These are phyloP conservation scores for Drosophila tripunctata DNA, from an alignment of 2,888 invertebrate species.

Conservation along the genomic window DNA sequence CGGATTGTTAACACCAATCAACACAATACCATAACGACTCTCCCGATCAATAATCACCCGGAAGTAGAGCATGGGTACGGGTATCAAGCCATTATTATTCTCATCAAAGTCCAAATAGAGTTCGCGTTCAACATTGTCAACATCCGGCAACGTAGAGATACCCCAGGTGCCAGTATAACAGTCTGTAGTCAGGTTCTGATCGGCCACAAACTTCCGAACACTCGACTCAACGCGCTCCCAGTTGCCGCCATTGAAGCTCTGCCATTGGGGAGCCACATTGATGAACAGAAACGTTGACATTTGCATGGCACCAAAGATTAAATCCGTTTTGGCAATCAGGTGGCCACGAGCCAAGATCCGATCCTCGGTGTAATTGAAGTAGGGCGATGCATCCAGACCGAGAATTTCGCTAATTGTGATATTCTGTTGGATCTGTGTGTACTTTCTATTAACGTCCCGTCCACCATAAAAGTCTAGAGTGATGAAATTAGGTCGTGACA, in stretches of 20 bases:
- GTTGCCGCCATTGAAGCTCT: conserved; percentile 86
- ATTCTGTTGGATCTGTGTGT: conserved; percentile 81
- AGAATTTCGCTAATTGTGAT: conserved; percentile 81
- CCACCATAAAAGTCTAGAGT: conserved; percentile 80
- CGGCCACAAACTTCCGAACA: conserved; percentile 84
- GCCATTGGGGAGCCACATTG: conserved; percentile 86
- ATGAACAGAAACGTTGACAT: conserved; percentile 85
- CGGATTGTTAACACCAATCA: conserved; percentile 85
- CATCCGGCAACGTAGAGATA: conserved; percentile 85
- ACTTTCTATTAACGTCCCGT: conserved; percentile 78
- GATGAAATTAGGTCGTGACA: conserved; percentile 80
- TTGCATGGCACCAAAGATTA: conserved; percentile 85
- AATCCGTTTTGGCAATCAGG: conserved; percentile 85
- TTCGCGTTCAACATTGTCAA: conserved; percentile 75
- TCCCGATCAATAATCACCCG: conserved; percentile 85
- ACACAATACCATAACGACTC: conserved; percentile 84
- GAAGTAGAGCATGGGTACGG: conserved; percentile 86
- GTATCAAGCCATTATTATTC: conserved; percentile 83
- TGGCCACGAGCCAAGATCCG: conserved; percentile 85
- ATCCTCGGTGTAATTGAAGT: conserved; percentile 68
- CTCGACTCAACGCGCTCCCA: conserved; percentile 86
- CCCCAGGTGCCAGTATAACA: conserved; percentile 87
- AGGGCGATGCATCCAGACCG: conserved; percentile 72
- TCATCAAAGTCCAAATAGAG: conserved; percentile 82
- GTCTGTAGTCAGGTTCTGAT: conserved; percentile 79